Base-by-base conservation (phyloP, 2,888 invertebrate species). In the Alsophila aescularia region DNA sequence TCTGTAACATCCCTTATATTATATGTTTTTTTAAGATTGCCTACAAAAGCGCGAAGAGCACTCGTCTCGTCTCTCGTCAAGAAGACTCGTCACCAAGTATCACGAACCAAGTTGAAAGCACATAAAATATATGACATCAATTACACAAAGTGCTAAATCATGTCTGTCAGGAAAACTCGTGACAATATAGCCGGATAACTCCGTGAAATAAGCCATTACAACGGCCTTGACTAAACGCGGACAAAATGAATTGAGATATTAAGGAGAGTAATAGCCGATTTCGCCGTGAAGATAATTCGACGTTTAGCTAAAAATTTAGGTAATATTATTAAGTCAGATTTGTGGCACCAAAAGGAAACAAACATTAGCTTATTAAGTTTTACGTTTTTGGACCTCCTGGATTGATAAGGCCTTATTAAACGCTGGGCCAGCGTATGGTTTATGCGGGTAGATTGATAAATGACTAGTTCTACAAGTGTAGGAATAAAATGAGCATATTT, bases 141-240 rank as follows among this genome's bases (percentile, higher is more conserved):
- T 86, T 80, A 81, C 64, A 70, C 63, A 79, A 78, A 85, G 85
- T 83, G 84, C 79, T 72, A 74, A 83, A 80, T 81, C 84, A 73
- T 85, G 85, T 83, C 71, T 71, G 70, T 66, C 68, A 68, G 66
- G 60, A 72, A 75, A 75, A 75, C 67, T 74, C 67, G 65, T 67
- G 62, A 66, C 60, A 48, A 71, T 70, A 62, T 72, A 69, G 69
- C 70, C 63, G 66, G 67, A 71, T 64, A 69, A 69, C 72, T 73
- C 77, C 48, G 58, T 67, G 69, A 61, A 72, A 71, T 68, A 72
- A 64, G 67, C 67, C 61, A 66, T 69, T 66, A 66, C 57, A 58
- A 56, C 62, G 64, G 60, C 62, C 66, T 64, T 65, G 59, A 56
- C 60, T 44, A 54, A 52, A 62, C 60, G 62, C 53, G 62, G 58